Evolutionary conservation across 1,140 invertebrate species (phyloP).

Genomic region (Holcopasites calliopsidis): DNA sequence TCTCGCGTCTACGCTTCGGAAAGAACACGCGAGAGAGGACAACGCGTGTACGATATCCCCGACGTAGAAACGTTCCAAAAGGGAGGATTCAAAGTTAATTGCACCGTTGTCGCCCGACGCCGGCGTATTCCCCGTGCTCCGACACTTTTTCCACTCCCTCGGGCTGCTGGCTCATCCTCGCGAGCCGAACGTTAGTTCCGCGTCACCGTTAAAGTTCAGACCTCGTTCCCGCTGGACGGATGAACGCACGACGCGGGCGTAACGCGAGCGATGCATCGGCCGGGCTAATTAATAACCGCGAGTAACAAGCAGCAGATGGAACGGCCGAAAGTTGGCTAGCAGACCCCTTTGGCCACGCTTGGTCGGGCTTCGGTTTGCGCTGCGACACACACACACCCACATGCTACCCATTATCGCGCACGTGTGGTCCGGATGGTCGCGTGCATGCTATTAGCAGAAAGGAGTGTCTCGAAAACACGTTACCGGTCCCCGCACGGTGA

Average conservation of each 20-base stretch:
- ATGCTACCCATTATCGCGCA: conserved; percentile 74
- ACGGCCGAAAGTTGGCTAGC: conserved; percentile 51
- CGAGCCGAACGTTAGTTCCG: not conserved
- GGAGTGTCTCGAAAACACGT: conserved; percentile 58
- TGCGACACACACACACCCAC: conserved; percentile 57
- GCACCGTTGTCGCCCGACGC: conserved; percentile 35
- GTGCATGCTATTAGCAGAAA: conserved; percentile 78
- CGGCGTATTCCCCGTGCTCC: conserved; percentile 7
- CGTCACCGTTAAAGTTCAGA: conserved; percentile 12
- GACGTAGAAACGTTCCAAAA: conserved; percentile 14
- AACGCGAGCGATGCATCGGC: conserved; percentile 11
- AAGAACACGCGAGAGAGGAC: conserved; percentile 46
- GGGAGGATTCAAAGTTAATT: conserved; percentile 55
- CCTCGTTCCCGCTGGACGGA: not conserved
- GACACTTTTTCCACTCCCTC: not conserved
- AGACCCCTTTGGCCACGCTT: conserved; percentile 28
- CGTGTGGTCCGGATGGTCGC: conserved; percentile 78
- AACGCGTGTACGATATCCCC: conserved; percentile 34
- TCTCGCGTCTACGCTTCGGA: conserved; percentile 42
- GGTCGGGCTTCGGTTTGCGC: conserved; percentile 30
- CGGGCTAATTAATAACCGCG: conserved; percentile 76
- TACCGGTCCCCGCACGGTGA: conserved; percentile 31
- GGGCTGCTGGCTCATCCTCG: not conserved
- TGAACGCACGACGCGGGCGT: not conserved
- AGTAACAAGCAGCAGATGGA: conserved; percentile 78